Conservation (phyloP, 1,140 invertebrate species). For the Procambarus virginalis region DNA sequence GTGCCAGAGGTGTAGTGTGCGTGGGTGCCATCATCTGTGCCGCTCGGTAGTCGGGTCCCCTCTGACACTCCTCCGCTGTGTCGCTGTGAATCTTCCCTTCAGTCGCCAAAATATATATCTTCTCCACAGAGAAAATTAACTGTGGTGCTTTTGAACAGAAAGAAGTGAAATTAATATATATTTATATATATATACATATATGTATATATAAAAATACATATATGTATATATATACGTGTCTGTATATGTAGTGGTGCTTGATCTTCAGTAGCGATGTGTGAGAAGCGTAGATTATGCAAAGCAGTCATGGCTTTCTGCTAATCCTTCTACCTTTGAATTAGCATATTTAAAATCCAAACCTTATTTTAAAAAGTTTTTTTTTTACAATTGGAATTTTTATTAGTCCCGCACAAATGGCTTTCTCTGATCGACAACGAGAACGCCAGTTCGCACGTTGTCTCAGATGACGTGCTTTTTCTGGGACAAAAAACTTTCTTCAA, state of each 20-base stretch:
- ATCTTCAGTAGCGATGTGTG: not conserved
- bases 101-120: not conserved
- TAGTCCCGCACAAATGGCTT: slow-evolving; percentile 37
- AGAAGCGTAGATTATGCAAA: slow-evolving; percentile 50
- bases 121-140: not conserved
- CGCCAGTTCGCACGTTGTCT: slow-evolving; percentile 36
- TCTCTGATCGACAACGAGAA: slow-evolving; percentile 38
- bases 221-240: not conserved
- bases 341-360: slow-evolving; percentile 34
- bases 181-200: too few relatives aligned
- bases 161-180: not conserved
- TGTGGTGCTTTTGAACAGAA: not conserved
- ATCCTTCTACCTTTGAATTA: slow-evolving; percentile 28
- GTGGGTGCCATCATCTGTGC: not conserved
- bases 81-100: not conserved
- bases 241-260: slow-evolving; percentile 16
- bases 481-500: slow-evolving; percentile 63
- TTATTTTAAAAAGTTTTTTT: not conserved
- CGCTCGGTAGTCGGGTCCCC: not conserved
- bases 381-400: slow-evolving; percentile 27
- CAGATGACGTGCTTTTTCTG: slow-evolving; percentile 62
- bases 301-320: slow-evolving; percentile 52
- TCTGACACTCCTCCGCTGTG: not conserved
- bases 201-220: too few relatives aligned
- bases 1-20: slow-evolving; percentile 8